These are phyloP conservation scores for Mastomys natalensis DNA, from an alignment of 2,113 vertebrate genomes.

Conservation along the genomic window DNA sequence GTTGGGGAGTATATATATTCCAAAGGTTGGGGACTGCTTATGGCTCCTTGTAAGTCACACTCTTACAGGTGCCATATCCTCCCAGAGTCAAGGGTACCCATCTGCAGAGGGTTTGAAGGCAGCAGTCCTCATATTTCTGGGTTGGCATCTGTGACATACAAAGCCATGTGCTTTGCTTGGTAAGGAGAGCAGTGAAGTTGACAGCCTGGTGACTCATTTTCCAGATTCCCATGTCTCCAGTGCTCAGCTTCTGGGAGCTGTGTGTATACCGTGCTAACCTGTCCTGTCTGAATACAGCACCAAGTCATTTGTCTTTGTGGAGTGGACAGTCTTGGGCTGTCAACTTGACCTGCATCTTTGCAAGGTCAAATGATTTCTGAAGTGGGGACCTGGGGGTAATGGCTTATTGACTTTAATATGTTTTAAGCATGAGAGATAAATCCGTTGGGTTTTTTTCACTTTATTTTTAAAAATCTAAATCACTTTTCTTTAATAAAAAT, in stretches of 20 bases:
- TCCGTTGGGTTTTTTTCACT: background rate
- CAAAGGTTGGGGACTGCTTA: background rate
- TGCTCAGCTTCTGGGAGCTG: background rate
- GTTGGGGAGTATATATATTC: background rate
- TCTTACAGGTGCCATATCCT: no score
- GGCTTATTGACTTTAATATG: background rate
- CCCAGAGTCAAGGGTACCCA: background rate
- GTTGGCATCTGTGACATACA: background rate
- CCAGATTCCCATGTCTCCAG: conserved; percentile 25
- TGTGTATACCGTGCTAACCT: background rate
- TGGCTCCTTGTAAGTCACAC: background rate
- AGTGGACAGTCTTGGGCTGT: background rate
- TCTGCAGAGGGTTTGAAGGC: background rate
- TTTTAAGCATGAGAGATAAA: background rate
- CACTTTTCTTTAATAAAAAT: conserved; percentile 1
- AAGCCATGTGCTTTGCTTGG: conserved; percentile 14
- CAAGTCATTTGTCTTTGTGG: background rate
- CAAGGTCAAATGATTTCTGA: conserved; percentile 23
- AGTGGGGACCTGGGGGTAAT: background rate
- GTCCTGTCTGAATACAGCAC: conserved; percentile 11
- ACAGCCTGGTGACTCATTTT: conserved; percentile 17
- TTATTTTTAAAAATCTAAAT: background rate
- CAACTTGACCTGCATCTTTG: background rate
- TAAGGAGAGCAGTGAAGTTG: background rate
- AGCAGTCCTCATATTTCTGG: background rate